Conservation (phyloP, 2,888 invertebrate species). For the Hydrotaea cyrtoneurina region DNA sequence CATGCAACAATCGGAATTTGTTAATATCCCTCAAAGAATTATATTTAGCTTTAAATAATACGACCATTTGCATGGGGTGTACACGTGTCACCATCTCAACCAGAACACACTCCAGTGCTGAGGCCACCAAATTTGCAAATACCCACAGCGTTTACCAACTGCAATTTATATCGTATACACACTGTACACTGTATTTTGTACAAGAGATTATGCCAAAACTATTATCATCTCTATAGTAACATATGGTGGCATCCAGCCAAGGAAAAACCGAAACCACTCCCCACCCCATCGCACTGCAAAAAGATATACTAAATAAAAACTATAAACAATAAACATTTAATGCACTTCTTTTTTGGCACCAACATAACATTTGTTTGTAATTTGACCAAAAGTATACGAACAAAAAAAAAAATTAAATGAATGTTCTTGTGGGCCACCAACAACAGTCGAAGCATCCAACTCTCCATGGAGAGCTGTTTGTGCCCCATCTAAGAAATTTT, state of each 20-base stretch:
- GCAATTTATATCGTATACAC: constrained; percentile 1
- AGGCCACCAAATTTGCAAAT: neutral
- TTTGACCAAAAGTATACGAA: constrained; percentile 23
- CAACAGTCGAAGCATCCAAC: neutral
- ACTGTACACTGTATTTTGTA: constrained; percentile 40
- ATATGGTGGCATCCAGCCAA: constrained; percentile 66
- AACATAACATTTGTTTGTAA: constrained; percentile 32
- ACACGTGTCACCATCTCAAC: constrained; percentile 24
- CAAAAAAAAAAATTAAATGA: constrained; percentile 21
- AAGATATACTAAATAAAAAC: constrained; percentile 51
- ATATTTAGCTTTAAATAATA: constrained; percentile 50
- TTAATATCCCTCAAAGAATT: constrained; percentile 53
- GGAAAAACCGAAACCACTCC: neutral
- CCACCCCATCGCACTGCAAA: neutral
- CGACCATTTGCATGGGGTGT: constrained; percentile 23
- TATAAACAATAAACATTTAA: constrained; percentile 67
- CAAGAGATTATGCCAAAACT: constrained; percentile 62
- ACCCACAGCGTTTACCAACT: neutral
- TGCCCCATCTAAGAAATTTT: constrained; percentile 38
- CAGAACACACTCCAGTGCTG: neutral
- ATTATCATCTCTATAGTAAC: constrained; percentile 61
- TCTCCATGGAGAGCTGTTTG: neutral
- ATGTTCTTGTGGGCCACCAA: constrained; percentile 3
- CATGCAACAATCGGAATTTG: constrained; percentile 64
- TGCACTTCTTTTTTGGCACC: constrained; percentile 64